Percentiles rank a stretch among this genome's conserved stretches.
Conservation (phyloP, 1,140 invertebrate species). For the Prorops nasuta region DNA sequence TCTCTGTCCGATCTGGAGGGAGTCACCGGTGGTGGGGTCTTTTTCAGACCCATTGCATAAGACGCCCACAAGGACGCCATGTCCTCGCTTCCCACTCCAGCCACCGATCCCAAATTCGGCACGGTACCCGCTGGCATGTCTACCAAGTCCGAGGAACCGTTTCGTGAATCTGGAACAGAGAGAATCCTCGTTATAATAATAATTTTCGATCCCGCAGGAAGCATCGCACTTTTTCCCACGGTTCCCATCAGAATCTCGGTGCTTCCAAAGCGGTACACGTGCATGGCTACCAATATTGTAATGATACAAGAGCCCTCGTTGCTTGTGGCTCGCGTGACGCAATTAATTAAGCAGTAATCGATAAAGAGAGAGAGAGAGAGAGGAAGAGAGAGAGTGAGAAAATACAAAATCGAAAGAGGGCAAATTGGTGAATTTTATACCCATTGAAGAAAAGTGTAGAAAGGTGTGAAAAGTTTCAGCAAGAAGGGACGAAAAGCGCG, state of each 20-base stretch:
- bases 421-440: no score
- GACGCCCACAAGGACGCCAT: conserved; percentile 78
- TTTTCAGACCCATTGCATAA: conserved; percentile 67
- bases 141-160: conserved; percentile 47
- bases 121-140: conserved; percentile 43
- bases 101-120: conserved; percentile 40
- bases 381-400: no score
- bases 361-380: conserved; percentile 21
- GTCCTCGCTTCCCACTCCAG: conserved; percentile 59
- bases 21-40: conserved; percentile 62
- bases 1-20: conserved; percentile 51
- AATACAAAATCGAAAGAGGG: no score
- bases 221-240: conserved; percentile 30
- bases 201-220: conserved; percentile 3
- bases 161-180: conserved; percentile 47
- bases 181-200: background rate
- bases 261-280: conserved; percentile 14
- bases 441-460: no score
- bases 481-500: conserved; percentile 23
- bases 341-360: conserved; percentile 37
- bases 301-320: conserved; percentile 28
- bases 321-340: conserved; percentile 39
- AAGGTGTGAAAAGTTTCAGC: no score
- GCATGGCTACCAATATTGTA: conserved; percentile 41
- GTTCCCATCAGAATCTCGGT: conserved; percentile 1